These are phyloP conservation scores for Spinus olivaceus DNA, from an alignment of 2,797 vertebrate genomes.

Conservation along the genomic window DNA sequence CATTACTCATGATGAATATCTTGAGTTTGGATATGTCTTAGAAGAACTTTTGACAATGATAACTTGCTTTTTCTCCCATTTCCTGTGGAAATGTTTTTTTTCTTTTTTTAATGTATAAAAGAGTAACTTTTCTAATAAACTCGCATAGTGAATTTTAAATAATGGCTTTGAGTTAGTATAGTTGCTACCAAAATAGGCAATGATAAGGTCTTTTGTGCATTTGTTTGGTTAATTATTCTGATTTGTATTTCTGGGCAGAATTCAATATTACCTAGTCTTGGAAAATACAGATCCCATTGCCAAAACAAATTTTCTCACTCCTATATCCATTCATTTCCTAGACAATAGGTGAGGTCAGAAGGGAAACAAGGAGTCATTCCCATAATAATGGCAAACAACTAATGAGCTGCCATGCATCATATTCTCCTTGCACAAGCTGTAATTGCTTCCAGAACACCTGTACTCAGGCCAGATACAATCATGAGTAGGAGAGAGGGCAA, in stretches of 20 bases:
- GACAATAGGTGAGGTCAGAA: conserved; percentile 59
- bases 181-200: conserved; percentile 11
- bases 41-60: conserved; percentile 49
- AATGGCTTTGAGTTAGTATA: not conserved
- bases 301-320: conserved; percentile 53
- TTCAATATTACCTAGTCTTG: not conserved
- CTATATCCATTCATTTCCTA: conserved; percentile 40
- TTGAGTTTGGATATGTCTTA: conserved; percentile 54
- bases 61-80: conserved; percentile 38
- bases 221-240: conserved; percentile 48
- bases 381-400: not conserved
- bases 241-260: conserved; percentile 24
- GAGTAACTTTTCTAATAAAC: conserved; percentile 31
- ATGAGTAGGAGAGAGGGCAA: not conserved
- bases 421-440: not conserved
- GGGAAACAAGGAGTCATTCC: conserved; percentile 51
- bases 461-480: not conserved
- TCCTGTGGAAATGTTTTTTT: not conserved
- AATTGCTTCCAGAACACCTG: conserved; percentile 53
- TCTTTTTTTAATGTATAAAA: not conserved
- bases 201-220: conserved; percentile 9
- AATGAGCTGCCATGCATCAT: conserved; percentile 11
- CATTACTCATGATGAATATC: conserved; percentile 59
- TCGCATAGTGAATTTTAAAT: conserved; percentile 1
- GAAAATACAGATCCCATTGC: conserved; percentile 30